phyloP scores from a whole-genome alignment of 2,888 invertebrate species.

The Itoplectis maculator region DNA sequence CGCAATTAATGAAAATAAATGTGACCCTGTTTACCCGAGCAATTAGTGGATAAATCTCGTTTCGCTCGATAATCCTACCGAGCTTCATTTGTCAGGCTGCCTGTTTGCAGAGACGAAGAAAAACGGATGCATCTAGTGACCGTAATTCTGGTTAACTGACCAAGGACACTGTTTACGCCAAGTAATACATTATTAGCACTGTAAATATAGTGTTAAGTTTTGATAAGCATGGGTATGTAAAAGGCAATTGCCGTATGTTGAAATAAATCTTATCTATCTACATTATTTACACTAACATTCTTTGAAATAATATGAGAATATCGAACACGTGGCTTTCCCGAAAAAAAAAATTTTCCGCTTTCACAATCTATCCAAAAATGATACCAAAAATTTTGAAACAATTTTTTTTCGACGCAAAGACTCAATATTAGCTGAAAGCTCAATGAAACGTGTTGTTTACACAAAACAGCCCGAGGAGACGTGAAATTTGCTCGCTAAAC shows the following conservation, averaged over 20 bases:
- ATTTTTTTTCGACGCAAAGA: background rate
- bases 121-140: conserved; percentile 18
- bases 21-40: conserved; percentile 51
- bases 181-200: background rate
- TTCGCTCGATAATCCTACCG: conserved; percentile 48
- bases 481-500: conserved; percentile 8
- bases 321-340: too few species aligned
- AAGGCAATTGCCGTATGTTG: too few species aligned
- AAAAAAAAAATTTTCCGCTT: too few species aligned
- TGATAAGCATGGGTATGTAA: too few species aligned
- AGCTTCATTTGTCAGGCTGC: conserved; percentile 29
- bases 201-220: too few species aligned
- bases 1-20: conserved; percentile 36
- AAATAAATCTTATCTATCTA: too few species aligned
- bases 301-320: too few species aligned
- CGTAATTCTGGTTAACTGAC: conserved; percentile 7
- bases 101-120: conserved; percentile 16
- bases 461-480: background rate
- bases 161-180: background rate
- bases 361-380: background rate
- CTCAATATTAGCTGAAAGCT: background rate
- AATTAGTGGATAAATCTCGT: conserved; percentile 43
- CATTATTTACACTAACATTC: too few species aligned
- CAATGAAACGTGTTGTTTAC: background rate
- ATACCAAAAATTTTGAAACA: background rate